Base-by-base conservation (phyloP, 2,888 invertebrate species). In the Drosophila recens region DNA sequence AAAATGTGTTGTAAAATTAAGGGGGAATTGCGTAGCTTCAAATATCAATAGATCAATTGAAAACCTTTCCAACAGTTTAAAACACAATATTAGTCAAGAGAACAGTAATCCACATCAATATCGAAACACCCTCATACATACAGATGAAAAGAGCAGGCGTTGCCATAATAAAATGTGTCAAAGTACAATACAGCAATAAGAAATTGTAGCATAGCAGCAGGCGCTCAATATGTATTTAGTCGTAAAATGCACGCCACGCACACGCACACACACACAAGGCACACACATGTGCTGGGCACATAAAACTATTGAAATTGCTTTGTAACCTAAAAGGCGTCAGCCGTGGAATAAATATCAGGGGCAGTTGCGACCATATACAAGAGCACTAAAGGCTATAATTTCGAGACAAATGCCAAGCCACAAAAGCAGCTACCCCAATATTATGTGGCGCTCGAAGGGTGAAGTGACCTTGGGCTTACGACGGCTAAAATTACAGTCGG, bases 281-380 rank as follows among this genome's bases (percentile, higher is more conserved):
- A 23, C 20, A 36, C 23, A 46, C 38, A 40, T 53, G 54, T 42
- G 53, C 11, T 33, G 10, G 23, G 58, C 23, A 63, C 61, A 83
- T 81, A 72, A 73, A 82, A 83, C 82, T 83, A 83, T 84, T 73
- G 76, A 67, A 76, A 77, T 76, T 64, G 77, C 69, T 77, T 70
- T 76, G 70, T 72, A 72, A 83, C 65, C 62, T 67, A 30, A 40
- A 33, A 49, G 15, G 52, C 46, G 58, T 58, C 36, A 20, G n/a
- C 23, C 2, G 20, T 10, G 10, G n/a, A 20, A 57, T 63, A 48
- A 53, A 40, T 33, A 42, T 13, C 33, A 15, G 11, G 4, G 43
- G 11, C 3, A 17, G 49, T 48, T 30, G 30, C 5, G 2, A 45
- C 46, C 49, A 61, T 68, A 74, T 69, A 49, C n/a, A 48, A 20